Base-by-base conservation (phyloP, 2,797 vertebrate genomes). In the Chelidonichthys spinosus region DNA sequence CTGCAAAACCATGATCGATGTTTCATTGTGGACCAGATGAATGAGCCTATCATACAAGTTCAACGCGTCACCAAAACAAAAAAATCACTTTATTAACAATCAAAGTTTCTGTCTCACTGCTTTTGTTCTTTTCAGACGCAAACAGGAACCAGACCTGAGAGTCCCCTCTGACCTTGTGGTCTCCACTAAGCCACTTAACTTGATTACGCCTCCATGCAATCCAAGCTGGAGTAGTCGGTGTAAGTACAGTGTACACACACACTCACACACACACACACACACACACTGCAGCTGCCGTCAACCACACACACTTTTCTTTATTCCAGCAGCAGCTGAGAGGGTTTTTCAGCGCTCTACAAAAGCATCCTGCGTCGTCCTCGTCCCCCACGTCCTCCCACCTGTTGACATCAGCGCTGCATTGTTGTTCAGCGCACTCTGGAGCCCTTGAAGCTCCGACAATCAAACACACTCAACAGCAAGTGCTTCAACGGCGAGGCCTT, bases 181-280 rank as follows among this genome's bases (percentile, higher is more conserved):
- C 49, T 33, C 44, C 13, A 17, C 39, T 32, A 32, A 73, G 43
- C 58, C 78, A 67, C 13, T 81, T 78, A 37, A 44, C 53, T 69
- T 79, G 18, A 84, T 75, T 77, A 68, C 42, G 1, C 50, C 64
- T 39, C 56, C 68, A 56, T 56, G 32, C 50, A 35, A 55, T 39
- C 39, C n/a, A 69, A 42, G 47, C 56, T 54, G 61, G 18, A 71
- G 70, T 33, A 33, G 36, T 62, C 36, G 1, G 32, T 42, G 15
- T 52, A 44, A 25, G 44, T n/a, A 79, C 63, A 82, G 32, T 13
- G 18, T 33, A 47, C 32, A 44, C 33, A 74, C 72, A 64, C 35
- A 37, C 59, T n/a, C 40, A 32, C 44, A 40, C 32, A 67, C 17
- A 36, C 6, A 25, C 14, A 7, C 4, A 35, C 35, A 53, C 46